These are phyloP conservation scores for Nycteola revayana DNA, from an alignment of 2,888 invertebrate species.

Conservation along the genomic window DNA sequence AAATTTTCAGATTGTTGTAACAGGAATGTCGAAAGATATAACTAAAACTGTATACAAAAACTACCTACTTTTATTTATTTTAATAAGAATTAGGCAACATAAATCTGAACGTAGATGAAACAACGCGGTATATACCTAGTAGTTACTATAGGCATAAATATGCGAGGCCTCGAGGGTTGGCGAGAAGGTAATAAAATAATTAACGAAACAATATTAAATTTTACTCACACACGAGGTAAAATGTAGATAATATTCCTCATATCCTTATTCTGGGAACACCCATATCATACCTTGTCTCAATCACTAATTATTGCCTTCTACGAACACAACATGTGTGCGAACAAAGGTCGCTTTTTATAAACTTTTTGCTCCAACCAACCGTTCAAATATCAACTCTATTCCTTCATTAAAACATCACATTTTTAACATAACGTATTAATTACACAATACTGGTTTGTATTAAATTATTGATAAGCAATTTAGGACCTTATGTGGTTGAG, in stretches of 20 bases:
- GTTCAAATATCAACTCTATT: conserved; percentile 12
- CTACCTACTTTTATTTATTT: too few species aligned
- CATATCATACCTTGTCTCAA: conserved; percentile 34
- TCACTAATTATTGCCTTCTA: conserved; percentile 52
- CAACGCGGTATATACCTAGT: too few species aligned
- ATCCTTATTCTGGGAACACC: conserved; percentile 23
- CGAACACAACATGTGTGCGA: conserved; percentile 50
- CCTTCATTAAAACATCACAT: background rate
- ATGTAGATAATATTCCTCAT: conserved; percentile 14
- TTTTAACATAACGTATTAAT: background rate
- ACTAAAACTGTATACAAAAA: too few species aligned
- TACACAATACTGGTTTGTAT: conserved; percentile 1
- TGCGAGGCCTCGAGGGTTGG: too few species aligned
- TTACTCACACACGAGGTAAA: conserved; percentile 22
- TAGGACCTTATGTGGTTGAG: conserved; percentile 11
- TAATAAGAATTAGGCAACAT: too few species aligned
- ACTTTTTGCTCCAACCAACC: conserved; percentile 30
- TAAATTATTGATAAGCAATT: conserved; percentile 1
- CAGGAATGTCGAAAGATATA: too few species aligned
- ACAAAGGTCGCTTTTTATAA: conserved; percentile 52
- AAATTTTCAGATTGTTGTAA: too few species aligned
- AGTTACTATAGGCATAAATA: too few species aligned
- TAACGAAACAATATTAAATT: too few species aligned
- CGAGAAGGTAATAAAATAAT: background rate
- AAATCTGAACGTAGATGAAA: too few species aligned